Conservation (phyloP, 2,113 vertebrate species). For the Lagopus muta region DNA sequence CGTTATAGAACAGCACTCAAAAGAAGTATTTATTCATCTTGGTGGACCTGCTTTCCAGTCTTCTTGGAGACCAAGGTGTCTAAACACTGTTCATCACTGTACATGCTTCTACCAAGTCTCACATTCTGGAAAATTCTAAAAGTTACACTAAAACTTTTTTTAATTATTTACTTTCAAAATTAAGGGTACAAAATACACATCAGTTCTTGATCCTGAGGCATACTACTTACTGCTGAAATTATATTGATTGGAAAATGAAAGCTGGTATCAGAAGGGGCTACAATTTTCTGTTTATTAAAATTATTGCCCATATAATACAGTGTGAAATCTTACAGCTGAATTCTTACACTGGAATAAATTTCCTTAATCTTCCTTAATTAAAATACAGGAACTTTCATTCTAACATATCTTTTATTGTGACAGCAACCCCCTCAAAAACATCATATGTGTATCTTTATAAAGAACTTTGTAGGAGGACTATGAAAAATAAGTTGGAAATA, state of each 20-base stretch:
- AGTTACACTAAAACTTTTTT: background rate
- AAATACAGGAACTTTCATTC: background rate
- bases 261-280: background rate
- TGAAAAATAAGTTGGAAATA: constrained; percentile 22
- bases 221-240: background rate
- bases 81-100: background rate
- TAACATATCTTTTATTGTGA: background rate
- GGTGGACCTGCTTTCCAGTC: background rate
- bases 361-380: background rate
- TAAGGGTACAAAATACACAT: background rate
- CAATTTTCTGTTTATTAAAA: background rate
- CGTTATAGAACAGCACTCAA: background rate
- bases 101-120: background rate
- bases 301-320: background rate
- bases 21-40: background rate
- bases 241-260: background rate
- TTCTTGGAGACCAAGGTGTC: background rate
- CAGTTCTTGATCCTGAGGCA: background rate
- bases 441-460: background rate
- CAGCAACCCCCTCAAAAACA: background rate
- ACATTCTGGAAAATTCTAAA: background rate
- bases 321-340: background rate
- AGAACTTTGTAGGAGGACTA: background rate
- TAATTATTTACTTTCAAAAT: background rate
- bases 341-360: background rate